Percentiles rank a stretch among this genome's conserved stretches.
Evolutionary conservation across 2,113 vertebrate species (phyloP).

Genomic region (Pelvicachromis taeniatus): DNA sequence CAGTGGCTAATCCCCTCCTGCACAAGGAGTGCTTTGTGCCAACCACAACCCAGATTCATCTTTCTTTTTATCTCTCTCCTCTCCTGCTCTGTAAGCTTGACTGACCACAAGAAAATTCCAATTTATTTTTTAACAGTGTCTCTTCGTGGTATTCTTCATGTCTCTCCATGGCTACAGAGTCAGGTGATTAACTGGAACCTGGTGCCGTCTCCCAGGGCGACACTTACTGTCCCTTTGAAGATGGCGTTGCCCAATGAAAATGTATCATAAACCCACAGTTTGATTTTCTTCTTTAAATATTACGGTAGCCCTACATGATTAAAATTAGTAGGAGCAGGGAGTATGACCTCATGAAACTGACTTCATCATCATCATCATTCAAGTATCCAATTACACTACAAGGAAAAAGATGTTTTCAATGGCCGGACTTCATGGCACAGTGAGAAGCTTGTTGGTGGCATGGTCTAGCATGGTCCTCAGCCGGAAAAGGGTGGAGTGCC

Average conservation of each 20-base stretch:
- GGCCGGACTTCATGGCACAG: not conserved
- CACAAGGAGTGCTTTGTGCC: slow-evolving; percentile 16
- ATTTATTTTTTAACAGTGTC: slow-evolving; percentile 72
- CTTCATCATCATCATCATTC: no score
- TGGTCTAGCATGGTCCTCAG: no score
- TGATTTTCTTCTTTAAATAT: not conserved
- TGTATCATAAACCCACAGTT: slow-evolving; percentile 12
- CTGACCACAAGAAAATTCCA: slow-evolving; percentile 71
- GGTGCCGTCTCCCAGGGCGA: slow-evolving; percentile 48
- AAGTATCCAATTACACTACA: not conserved
- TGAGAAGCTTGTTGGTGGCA: not conserved
- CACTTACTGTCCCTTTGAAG: slow-evolving; percentile 59
- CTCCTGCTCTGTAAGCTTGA: slow-evolving; percentile 48
- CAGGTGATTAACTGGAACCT: slow-evolving; percentile 60
- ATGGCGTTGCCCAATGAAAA: slow-evolving; percentile 29
- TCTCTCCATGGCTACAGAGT: slow-evolving; percentile 69
- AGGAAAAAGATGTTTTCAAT: not conserved
- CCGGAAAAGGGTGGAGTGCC: no score
- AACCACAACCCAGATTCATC: slow-evolving; percentile 23
- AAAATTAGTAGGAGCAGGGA: not conserved
- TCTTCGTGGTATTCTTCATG: slow-evolving; percentile 19
- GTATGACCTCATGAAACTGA: not conserved
- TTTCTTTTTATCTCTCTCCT: slow-evolving; percentile 13
- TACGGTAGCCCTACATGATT: not conserved
- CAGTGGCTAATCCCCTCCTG: slow-evolving; percentile 8